Conservation (phyloP, 2,888 invertebrate species). For the Orthonychiurus folsomi region DNA sequence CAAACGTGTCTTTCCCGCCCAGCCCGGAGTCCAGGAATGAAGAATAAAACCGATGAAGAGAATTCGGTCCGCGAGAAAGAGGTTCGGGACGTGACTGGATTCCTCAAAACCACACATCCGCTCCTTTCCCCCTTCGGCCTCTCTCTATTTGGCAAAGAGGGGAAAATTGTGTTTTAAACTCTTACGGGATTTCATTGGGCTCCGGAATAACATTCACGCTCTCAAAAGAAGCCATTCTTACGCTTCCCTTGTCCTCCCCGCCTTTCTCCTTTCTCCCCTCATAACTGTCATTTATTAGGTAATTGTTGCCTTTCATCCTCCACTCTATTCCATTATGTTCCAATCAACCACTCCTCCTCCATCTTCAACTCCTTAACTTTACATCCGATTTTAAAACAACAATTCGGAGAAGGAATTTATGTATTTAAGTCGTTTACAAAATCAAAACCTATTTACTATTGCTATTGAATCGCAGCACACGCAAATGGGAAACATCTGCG, state of each 20-base stretch:
- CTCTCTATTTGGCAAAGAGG: too few species aligned
- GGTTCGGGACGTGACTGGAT: background rate
- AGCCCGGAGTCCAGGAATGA: background rate
- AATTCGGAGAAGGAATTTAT: too few species aligned
- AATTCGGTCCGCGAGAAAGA: background rate
- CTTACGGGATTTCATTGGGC: background rate
- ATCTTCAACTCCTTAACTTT: background rate
- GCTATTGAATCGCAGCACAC: too few species aligned
- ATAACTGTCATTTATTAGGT: background rate
- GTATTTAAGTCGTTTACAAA: too few species aligned
- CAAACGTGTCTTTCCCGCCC: too few species aligned
- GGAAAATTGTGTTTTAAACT: background rate
- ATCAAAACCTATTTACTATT: too few species aligned
- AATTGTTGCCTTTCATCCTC: background rate
- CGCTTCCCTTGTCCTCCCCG: too few species aligned
- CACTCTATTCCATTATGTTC: background rate
- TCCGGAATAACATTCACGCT: background rate
- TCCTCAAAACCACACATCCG: too few species aligned
- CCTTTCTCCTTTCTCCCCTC: background rate
- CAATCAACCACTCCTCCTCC: background rate
- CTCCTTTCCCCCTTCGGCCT: too few species aligned
- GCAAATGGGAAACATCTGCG: too few species aligned
- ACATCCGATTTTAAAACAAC: background rate
- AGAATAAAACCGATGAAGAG: background rate
- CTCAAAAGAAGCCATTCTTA: background rate